Percentiles rank a stretch among this genome's conserved stretches.
These are phyloP conservation scores for Bujurquina vittata DNA, from an alignment of 2,113 vertebrate genomes.

Conservation along the genomic window DNA sequence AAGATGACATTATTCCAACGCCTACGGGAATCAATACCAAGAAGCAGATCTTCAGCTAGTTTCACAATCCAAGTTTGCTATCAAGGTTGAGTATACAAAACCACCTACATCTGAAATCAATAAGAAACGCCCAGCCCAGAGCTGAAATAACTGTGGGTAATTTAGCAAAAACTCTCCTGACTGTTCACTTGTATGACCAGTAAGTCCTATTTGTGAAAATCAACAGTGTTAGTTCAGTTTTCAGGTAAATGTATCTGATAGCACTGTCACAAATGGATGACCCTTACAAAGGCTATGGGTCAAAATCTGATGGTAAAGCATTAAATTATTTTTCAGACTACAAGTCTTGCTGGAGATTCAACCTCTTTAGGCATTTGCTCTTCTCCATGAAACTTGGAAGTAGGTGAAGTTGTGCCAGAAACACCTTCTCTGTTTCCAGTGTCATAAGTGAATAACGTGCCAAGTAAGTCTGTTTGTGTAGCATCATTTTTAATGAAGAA, in stretches of 20 bases:
- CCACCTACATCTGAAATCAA: slow-evolving; percentile 45
- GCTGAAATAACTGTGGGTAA: slow-evolving; percentile 5
- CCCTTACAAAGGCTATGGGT: too few relatives aligned
- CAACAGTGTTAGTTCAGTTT: background rate
- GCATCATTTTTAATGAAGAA: background rate
- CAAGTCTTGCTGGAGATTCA: background rate
- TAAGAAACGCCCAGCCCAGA: background rate
- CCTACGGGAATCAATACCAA: slow-evolving; percentile 58
- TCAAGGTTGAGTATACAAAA: slow-evolving; percentile 17
- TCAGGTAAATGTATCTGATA: background rate
- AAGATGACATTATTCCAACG: slow-evolving; percentile 35
- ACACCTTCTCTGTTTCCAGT: background rate
- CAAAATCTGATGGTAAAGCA: too few relatives aligned
- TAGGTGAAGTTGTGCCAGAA: background rate
- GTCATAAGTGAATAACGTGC: background rate
- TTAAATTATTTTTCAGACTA: background rate
- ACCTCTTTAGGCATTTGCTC: background rate
- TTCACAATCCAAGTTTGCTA: slow-evolving; percentile 7
- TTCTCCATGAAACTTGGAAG: background rate
- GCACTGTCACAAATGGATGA: background rate
- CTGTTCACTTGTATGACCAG: background rate
- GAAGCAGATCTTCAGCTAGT: slow-evolving; percentile 25
- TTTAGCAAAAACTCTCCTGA: background rate
- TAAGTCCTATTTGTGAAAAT: background rate
- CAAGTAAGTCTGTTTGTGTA: background rate